Base-by-base conservation (phyloP, 2,888 invertebrate genomes). In the Panzeria rudis region DNA sequence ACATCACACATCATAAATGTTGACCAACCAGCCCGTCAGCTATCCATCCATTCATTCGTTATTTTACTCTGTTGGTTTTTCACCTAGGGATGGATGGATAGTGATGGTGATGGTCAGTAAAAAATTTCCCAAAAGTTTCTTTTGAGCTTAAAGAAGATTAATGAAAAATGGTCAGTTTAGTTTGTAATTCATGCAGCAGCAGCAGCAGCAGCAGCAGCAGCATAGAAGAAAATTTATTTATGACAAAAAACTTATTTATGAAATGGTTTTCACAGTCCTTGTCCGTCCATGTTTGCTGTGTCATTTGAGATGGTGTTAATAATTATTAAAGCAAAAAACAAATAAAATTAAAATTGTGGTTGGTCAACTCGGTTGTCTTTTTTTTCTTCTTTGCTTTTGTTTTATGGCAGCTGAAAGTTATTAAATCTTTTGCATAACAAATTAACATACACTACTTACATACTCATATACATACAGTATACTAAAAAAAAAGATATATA, bases 291-390 rank as follows among this genome's bases (percentile, higher is more conserved):
- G 50, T 50, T 23, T 71, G 44, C 50, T 44, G 47, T 54, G 69
- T 66, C 85, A 78, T 82, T 75, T 66, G 75, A 85, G 84, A 85
- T 85, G 85, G 85, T 85, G 85, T 85, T 85, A 85, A 85, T 85
- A 82, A 82, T 82, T 85, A 85, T 85, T 82, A 76, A 82, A 75
- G 73, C 66, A 84, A 68, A 73, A 59, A 72, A 72, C 29, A 75
- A 50, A 80, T 66, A 80, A 77, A 82, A 85, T 71, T 72, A 52
- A 80, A 76, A 76, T 72, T 85, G 85, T 85, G 82, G 85, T 85
- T 85, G 85, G 78, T 78, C 85, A 82, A 85, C 69, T 75, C 11
- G 41, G 61, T 20, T 72, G 47, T 23, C 64, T 32, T 44, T 25
- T 32, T 17, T 71, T 64, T 4, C 7, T 9, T 62, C 29, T 20